Evolutionary conservation across 1,140 invertebrate genomes (phyloP), one percentile per base, ranked within the genome.

Genomic region (Drosophila setifemur): DNA sequence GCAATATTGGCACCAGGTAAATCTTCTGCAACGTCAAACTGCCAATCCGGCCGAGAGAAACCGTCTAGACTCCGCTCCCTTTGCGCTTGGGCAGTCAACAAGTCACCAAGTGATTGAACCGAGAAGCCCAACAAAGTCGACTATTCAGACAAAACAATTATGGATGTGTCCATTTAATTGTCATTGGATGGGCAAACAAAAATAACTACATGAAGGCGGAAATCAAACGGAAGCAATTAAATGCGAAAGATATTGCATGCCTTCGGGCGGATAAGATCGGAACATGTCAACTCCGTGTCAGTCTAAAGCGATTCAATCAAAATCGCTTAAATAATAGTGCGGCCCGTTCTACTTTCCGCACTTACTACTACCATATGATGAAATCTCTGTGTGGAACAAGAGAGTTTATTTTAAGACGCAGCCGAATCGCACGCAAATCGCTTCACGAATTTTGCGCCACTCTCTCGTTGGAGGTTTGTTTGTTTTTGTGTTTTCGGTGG

Each of bases 291-390:
- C 7, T 39, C 43, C 42, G 35, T 53, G 49, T 39, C 40, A 16
- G 25, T 11, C 43, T 16, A 58, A 48, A 25, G 5, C 11, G 11
- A 48, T 49, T 43, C 25, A 43, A 70, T 70, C 7, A 19, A 8
- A 82, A 73, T 53, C 63, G 69, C 68, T 69, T 70, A 66, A 83
- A 73, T 73, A 83, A 69, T 60, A 55, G 33, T 43, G 53, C 31
- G 43, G 47, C 48, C 52, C 60, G 61, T 77, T 73, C 70, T 64
- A 73, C 45, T 53, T 73, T 47, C 50, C 50, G 28, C 37, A 25
- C 23, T n/a, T n/a, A n/a, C n/a, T n/a, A n/a, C n/a, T n/a, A n/a
- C n/a, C n/a, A 42, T 83, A 49, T 50, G 48, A 69, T 55, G 40
- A 66, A 79, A 74, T 58, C 45, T 54, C 35, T 18, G 6, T 26